Percentiles rank a stretch among this genome's conserved stretches.
These are phyloP conservation scores for Alosa alosa DNA, from an alignment of 2,113 vertebrate genomes.

Conservation along the genomic window DNA sequence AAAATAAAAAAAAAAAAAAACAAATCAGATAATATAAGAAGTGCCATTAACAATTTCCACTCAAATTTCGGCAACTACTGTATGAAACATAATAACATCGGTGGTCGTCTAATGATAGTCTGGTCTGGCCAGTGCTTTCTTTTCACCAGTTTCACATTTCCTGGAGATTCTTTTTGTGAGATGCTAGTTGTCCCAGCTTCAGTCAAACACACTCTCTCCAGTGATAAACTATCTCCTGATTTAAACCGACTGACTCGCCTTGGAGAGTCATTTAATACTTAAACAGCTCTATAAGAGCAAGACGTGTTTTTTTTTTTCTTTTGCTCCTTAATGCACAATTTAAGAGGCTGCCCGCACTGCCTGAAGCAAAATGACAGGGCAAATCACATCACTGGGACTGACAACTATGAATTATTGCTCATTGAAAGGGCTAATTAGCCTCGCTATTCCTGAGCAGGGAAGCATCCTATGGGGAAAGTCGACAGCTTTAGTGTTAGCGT, in stretches of 20 bases:
- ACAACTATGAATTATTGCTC: slow-evolving; percentile 65
- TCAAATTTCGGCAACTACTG: too few relatives aligned
- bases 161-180: neutral
- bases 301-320: slow-evolving; percentile 32
- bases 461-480: slow-evolving; percentile 63
- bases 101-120: too few relatives aligned
- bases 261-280: slow-evolving; percentile 30
- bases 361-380: slow-evolving; percentile 55
- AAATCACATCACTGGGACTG: slow-evolving; percentile 60
- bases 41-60: too few relatives aligned
- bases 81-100: too few relatives aligned
- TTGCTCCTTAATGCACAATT: slow-evolving; percentile 50
- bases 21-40: too few relatives aligned
- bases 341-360: slow-evolving; percentile 58
- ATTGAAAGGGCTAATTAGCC: slow-evolving; percentile 70
- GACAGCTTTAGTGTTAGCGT: slow-evolving; percentile 26
- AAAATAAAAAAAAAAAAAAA: too few relatives aligned
- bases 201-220: neutral
- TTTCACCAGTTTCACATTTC: neutral
- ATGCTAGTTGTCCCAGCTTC: neutral
- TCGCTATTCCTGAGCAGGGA: slow-evolving; percentile 51
- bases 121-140: too few relatives aligned
- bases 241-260: slow-evolving; percentile 34
- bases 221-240: neutral
- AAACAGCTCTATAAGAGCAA: slow-evolving; percentile 53